Evolutionary conservation across 2,113 vertebrate species (phyloP), one percentile per base, ranked within the genome.

Genomic region (Aspidoscelis tigris): DNA sequence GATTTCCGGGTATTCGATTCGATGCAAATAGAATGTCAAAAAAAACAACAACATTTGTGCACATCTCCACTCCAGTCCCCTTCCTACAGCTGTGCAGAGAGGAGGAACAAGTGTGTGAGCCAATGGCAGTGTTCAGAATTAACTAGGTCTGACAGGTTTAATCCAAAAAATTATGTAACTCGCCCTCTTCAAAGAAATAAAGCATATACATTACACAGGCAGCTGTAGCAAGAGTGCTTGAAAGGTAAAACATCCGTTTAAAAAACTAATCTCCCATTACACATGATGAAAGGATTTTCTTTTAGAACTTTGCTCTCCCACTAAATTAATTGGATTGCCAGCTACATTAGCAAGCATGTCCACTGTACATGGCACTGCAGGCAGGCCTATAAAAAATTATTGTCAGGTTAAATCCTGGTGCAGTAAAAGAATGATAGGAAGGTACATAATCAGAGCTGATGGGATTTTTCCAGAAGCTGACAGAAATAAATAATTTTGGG

Each of bases 401-500:
- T 26, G 20, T 65, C 83, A 84, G 16, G 3, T 50, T 18, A 74
- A 72, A 86, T 26, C 72, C 0, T 84, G 68, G 18, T 55, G 58
- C 76, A 73, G 12, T 0, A n/a, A 74, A 20, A 77, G 4, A 44
- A 50, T 12, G 16, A 83, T 90, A 87, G 44, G 74, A 88, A 78
- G 24, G 3, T 76, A 43, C 76, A 14, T 77, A 82, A 87, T 1
- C 16, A 68, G 64, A 89, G 80, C n/a, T 0, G 66, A 61, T 10
- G 26, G 1, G 0, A 39, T 85, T 85, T 84, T 89, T 79, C 69
- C 81, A 81, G 2, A 24, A 80, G 26, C 0, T 76, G 55, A 71
- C 81, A 84, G 53, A 86, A 87, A 88, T 53, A 84, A 89, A 80
- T 8, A 53, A 61, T 74, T 81, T 84, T 18, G 61, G 77, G 80